Evolutionary conservation across 2,888 invertebrate species (phyloP), one percentile per base, ranked within the genome.

Genomic region (Pandemis heparana): DNA sequence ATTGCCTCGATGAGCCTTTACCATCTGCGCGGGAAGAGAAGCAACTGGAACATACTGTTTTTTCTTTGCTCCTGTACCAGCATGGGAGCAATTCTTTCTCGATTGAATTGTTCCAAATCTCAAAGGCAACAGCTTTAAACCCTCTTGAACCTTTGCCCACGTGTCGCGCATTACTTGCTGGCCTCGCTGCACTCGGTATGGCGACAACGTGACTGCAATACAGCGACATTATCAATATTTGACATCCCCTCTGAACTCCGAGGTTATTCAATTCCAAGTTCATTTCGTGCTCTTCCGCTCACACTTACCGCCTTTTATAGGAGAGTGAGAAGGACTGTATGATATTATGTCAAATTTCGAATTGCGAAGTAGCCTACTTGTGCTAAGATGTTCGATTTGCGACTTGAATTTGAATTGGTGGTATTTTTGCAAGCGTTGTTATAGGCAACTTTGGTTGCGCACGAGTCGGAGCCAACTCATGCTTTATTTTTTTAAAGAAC

Each of bases 151-250:
- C 60, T n/a, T 6, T n/a, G 16, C 10, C 61, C 51, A 73, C 72
- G 68, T 53, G 12, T 56, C 18, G 12, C 18, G 38, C 63, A 63
- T 73, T 68, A 73, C 72, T 73, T 48, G 62, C 39, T 73, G 72
- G 68, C 63, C 67, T 73, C 62, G 62, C 39, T 73, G 72, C 72
- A 68, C 67, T 66, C 67, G 38, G 61, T 67, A 72, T 68, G 62
- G 43, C 18, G 14, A 14, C 32, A 8, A 73, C 72, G 72, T 73
- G 72, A 16, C 39, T 46, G 67, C 67, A 73, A 73, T 73, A 56
- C 43, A 53, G 23, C 16, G 56, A 7, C 23, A 43, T 32, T 53
- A 46, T 16, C 62, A 43, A 73, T 72, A 62, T 65, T 65, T 51
- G 63, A 63, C 14, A 12, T 7, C 9, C 41, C 41, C 38, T n/a